Base-by-base conservation (phyloP, 2,797 vertebrate species). In the Sebastes trivittatus region DNA sequence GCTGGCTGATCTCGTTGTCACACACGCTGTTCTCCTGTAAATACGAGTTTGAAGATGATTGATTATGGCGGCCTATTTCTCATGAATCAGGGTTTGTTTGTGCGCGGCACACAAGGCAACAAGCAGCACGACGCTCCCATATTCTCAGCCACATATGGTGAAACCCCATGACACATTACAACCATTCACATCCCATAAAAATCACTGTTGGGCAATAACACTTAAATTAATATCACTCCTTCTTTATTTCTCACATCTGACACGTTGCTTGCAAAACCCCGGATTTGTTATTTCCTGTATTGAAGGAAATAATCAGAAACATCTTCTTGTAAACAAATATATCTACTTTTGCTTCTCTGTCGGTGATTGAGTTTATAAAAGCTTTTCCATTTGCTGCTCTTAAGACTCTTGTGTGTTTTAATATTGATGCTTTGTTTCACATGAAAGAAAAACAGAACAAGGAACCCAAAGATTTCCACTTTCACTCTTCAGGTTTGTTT, bases 21-120 rank as follows among this genome's bases (percentile, higher is more conserved):
- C 89, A 88, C 87, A 81, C 67, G 60, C 77, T 61, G 73, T 73
- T 86, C 72, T 62, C 75, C 66, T 73, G 86, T 90, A 85, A 89
- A 92, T 84, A 90, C 82, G 75, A 60, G 77, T 77, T 82, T 88
- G 88, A 91, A 80, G 83, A 77, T 90, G 93, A 93, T 92, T 90
- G 88, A 94, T 94, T 80, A 29, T 87, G 89, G 86, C 88, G 60
- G 75, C 69, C 64, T 58, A 68, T 83, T 92, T 88, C 89, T 88
- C 77, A 79, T 67, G 78, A 89, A 82, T 87, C 82, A 59, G 62
- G 73, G 79, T 90, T 85, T 91, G 81, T 93, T 93, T 93, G 82
- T 80, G 85, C 73, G 77, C 7, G 80, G 77, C 69, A 78, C 83
- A 82, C 85, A 52, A 67, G 72, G 76, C 56, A 58, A 62, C 46